A percentile compares a stretch with the other conserved stretches of the same genome.
Evolutionary conservation across 2,113 vertebrate genomes (phyloP).

Genomic region (Perca schrenkii): DNA sequence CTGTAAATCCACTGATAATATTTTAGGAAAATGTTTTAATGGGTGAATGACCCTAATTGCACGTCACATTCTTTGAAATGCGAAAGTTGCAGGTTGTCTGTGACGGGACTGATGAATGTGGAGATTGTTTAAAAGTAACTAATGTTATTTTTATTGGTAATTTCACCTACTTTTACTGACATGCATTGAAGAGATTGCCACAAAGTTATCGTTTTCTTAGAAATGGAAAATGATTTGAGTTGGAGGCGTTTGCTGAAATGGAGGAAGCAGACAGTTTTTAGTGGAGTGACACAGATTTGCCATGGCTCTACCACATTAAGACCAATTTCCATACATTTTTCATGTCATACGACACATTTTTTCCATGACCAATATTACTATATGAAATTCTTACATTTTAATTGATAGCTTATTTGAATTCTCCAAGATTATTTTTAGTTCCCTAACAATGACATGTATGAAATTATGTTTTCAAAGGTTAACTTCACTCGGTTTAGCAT

Average conservation of each 20-base stretch:
- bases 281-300: constrained; percentile 12
- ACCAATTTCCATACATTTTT: constrained; percentile 33
- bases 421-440: neutral
- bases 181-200: neutral
- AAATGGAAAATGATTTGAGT: constrained; percentile 13
- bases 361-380: neutral
- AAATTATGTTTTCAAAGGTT: neutral
- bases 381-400: constrained; percentile 21
- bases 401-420: constrained; percentile 10
- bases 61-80: neutral
- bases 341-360: neutral
- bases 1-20: neutral
- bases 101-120: neutral
- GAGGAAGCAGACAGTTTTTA: neutral
- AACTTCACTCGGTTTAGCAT: neutral
- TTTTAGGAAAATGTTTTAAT: neutral
- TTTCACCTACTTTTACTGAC: neutral
- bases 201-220: neutral
- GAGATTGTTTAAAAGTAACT: neutral
- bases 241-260: neutral
- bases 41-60: neutral
- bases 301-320: neutral
- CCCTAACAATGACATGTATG: neutral
- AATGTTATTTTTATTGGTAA: constrained; percentile 10
- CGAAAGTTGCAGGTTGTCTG: neutral